These are phyloP conservation scores for Stegophylla sp. DNA, from an alignment of 2,888 invertebrate genomes.

Conservation along the genomic window DNA sequence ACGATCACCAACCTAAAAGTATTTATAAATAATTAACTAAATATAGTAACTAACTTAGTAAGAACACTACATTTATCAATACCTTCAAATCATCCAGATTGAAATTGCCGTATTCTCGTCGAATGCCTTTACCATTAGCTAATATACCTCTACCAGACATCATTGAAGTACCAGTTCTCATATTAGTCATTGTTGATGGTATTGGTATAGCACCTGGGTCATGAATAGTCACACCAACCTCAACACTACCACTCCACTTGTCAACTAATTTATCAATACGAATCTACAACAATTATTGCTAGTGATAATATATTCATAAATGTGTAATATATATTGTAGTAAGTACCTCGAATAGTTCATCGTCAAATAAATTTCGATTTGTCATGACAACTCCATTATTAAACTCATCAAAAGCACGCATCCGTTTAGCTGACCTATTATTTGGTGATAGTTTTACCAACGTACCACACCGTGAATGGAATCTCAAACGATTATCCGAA, in stretches of 20 bases:
- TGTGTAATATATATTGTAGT: no score
- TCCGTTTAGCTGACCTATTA: slow-evolving; percentile 79
- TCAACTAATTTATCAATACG: slow-evolving; percentile 90
- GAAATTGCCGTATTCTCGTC: slow-evolving; percentile 89
- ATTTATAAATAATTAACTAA: not conserved
- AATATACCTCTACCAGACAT: slow-evolving; percentile 97
- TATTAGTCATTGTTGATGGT: slow-evolving; percentile 97
- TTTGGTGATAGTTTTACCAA: slow-evolving; percentile 84
- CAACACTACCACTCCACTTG: slow-evolving; percentile 94
- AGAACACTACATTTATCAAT: not conserved
- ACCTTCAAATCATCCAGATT: slow-evolving; percentile 91
- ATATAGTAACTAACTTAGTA: not conserved
- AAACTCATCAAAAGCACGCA: slow-evolving; percentile 89
- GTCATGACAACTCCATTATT: slow-evolving; percentile 97
- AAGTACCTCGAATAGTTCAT: slow-evolving; percentile 84
- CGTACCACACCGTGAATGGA: slow-evolving; percentile 87
- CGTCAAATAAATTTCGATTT: slow-evolving; percentile 82
- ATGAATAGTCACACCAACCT: slow-evolving; percentile 92
- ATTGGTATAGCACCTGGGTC: slow-evolving; percentile 88
- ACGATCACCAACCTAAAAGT: slow-evolving; percentile 80
- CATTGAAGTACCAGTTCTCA: slow-evolving; percentile 87
- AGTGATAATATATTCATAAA: no score
- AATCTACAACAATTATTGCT: slow-evolving; percentile 68
- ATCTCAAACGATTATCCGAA: slow-evolving; percentile 64
- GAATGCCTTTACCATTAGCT: slow-evolving; percentile 93